A percentile compares a stretch with the other conserved stretches of the same genome.
Evolutionary conservation across 1,140 invertebrate species (phyloP).

Genomic region (Wasmannia auropunctata): DNA sequence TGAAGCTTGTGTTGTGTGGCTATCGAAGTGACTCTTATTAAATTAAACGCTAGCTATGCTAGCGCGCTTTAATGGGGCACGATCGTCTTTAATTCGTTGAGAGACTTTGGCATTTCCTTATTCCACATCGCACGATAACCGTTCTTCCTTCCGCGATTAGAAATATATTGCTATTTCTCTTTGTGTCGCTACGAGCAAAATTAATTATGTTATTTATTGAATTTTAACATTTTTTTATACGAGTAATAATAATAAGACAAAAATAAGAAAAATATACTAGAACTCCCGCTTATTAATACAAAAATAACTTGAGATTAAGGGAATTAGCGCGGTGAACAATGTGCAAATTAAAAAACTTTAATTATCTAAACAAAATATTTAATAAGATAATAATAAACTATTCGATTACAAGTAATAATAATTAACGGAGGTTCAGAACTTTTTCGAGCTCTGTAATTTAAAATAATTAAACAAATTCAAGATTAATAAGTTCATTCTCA

Average conservation of each 20-base stretch:
- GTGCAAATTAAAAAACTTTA: too few species aligned
- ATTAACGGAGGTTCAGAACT: background rate
- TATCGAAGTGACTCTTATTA: background rate
- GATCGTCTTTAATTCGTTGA: constrained; percentile 23
- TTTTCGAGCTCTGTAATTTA: background rate
- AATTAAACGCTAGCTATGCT: background rate
- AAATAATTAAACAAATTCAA: background rate
- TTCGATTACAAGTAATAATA: background rate
- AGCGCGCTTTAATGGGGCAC: background rate
- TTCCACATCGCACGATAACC: background rate
- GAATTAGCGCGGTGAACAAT: too few species aligned
- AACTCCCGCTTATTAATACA: too few species aligned
- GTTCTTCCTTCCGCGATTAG: constrained; percentile 15
- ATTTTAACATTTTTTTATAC: background rate
- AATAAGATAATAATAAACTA: too few species aligned
- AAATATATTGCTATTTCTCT: background rate
- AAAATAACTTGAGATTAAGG: too few species aligned
- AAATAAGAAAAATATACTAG: too few species aligned
- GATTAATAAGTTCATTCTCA: background rate
- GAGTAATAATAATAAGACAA: background rate
- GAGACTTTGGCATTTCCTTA: constrained; percentile 8
- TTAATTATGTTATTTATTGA: background rate
- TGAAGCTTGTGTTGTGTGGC: background rate
- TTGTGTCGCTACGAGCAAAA: background rate
- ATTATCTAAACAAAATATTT: too few species aligned